Evolutionary conservation across 1,140 invertebrate species (phyloP).

Genomic region (Calephelis nemesis): DNA sequence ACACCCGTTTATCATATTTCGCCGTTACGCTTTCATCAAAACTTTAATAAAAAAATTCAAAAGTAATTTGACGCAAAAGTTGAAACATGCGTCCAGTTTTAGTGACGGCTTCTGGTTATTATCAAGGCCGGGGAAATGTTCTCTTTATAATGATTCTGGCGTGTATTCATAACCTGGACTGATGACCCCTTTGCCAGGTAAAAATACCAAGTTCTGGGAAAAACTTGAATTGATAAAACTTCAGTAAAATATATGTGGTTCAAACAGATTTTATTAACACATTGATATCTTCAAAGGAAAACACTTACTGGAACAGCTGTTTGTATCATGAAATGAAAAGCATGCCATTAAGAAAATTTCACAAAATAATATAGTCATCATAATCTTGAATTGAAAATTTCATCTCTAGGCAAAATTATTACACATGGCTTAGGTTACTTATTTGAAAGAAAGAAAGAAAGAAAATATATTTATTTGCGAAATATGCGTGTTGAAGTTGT

Average conservation of each 20-base stretch:
- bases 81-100: conserved; percentile 11
- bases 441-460: no score
- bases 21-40: not conserved
- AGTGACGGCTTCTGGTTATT: conserved; percentile 15
- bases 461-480: no score
- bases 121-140: conserved; percentile 15
- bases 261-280: not conserved
- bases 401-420: no score
- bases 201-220: conserved; percentile 9
- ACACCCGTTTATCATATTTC: not conserved
- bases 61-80: conserved; percentile 7
- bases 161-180: conserved; percentile 1
- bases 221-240: no score
- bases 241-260: no score
- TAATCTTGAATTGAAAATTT: no score
- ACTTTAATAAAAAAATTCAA: conserved; percentile 6
- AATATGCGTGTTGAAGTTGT: no score
- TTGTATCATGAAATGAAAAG: no score
- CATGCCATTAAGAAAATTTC: no score
- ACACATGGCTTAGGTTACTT: no score
- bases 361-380: no score
- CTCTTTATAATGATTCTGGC: conserved; percentile 11
- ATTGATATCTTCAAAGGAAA: conserved; percentile 7
- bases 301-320: not conserved
- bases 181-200: conserved; percentile 12